Evolutionary conservation across 2,797 vertebrate species (phyloP), one percentile per base, ranked within the genome.

Genomic region (Enteromius afrohamiltoni): DNA sequence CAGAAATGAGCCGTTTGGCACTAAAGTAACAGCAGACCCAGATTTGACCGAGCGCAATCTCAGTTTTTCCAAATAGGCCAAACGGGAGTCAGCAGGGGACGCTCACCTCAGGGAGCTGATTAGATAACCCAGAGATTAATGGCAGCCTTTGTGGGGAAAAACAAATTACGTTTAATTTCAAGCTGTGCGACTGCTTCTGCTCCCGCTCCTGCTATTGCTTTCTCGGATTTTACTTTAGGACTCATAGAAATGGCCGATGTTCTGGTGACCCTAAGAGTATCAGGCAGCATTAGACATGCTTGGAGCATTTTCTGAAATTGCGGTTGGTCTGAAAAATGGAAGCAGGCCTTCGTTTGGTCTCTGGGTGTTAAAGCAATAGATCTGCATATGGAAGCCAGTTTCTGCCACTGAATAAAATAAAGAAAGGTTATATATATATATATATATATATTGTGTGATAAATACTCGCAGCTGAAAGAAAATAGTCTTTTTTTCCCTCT

Each of bases 101-200:
- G 21, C 34, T 42, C 67, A 45, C 67, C 34, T 70, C 67, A 45
- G 67, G 40, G 67, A 70, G 67, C 67, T 10, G 51, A 40, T 42
- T 42, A 60, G 53, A 76, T 76, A 60, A 60, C 53, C 7, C 34
- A 17, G 6, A 60, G 73, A 76, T 60, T 76, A 60, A 76, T 60
- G 53, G n/a, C 53, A 60, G 53, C 74, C 53, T 60, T 19, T 19
- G 37, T 77, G 49, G 6, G 13, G 74, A 42, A 77, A 77, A 77
- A 77, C 74, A 42, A 26, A 77, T 77, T 19, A 40, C 9, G 42
- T 77, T 23, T 23, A 40, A 60, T 77, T 60, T 77, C 74, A 77
- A 77, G 74, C 74, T 77, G 74, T 60, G 74, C 53, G 1, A 6
- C 58, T 26, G 34, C 49, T 53, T n/a, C 19, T 1, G 17, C 21